Evolutionary conservation across 92 coral and sea anemone species (phyloP), one percentile per base, ranked within the genome.

Genomic region (Pocillopora meandrina): DNA sequence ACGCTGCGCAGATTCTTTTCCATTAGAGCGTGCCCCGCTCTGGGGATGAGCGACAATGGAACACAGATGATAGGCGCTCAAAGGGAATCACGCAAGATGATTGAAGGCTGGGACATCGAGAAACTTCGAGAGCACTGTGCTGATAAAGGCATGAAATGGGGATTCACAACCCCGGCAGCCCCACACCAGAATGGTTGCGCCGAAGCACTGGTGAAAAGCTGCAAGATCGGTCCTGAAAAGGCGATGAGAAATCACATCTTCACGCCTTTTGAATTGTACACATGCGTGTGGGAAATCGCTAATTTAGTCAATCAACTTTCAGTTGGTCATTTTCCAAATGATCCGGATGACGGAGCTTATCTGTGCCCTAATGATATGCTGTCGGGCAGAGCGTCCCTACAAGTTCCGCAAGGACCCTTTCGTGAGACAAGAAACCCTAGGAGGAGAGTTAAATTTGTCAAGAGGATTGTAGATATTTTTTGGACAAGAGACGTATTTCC

Each of bases 121-220:
- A 12, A 86, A 34, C 83, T 86, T 9, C 68, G 73, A 34, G 87
- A 90, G 10, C 81, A 47, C 81, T 75, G 71, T 21, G 90, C 84
- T n/a, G 87, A 81, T 31, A 80, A 36, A 52, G 87, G 90, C 5
- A 89, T 89, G 63, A 76, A 86, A 61, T 89, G 92, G 89, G 57
- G 21, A 35, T 89, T 85, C 74, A 79, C 71, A 15, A 85, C 90
- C 16, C 89, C 92, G 26, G 82, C 81, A 10, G 89, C 90, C 49
- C 90, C 92, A 52, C 92, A 75, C 65, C 92, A 89, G 75, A 89
- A 85, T 59, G 92, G 90, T 5, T 85, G 93, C 19, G 93, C 87
- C 6, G 90, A 90, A 69, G 81, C 87, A 19, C 65, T 87, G 0
- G 89, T 87, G 5, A 87, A 87, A 79, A 78, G 87, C 31, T 77